Evolutionary conservation across 2,797 vertebrate genomes (phyloP).

Genomic region (Harpagifer antarcticus): DNA sequence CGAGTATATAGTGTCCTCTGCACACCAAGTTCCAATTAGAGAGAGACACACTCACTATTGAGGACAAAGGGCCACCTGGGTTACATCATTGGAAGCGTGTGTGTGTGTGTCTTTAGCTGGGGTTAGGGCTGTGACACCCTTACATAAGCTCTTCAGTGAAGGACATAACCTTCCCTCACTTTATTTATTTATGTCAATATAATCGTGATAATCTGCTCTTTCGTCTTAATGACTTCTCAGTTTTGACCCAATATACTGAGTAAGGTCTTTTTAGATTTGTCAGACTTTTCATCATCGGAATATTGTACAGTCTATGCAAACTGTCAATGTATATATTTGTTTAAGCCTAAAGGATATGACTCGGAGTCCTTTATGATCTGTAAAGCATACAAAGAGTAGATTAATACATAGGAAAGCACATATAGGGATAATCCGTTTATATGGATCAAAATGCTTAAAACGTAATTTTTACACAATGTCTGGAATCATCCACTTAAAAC

Average conservation of each 20-base stretch:
- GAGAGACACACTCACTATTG: conserved; percentile 42
- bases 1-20: conserved; percentile 42
- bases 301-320: neutral
- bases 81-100: conserved; percentile 82
- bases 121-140: conserved; percentile 66
- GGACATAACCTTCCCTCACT: conserved; percentile 31
- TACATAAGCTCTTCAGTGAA: conserved; percentile 71
- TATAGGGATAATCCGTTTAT: neutral
- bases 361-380: neutral
- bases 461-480: neutral
- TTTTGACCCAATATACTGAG: neutral
- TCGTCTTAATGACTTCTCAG: neutral
- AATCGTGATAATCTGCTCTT: neutral
- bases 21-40: conserved; percentile 64
- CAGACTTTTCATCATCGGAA: neutral
- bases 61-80: conserved; percentile 79
- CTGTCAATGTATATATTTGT: neutral
- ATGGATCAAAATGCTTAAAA: neutral
- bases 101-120: conserved; percentile 12
- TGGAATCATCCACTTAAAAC: neutral
- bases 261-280: neutral
- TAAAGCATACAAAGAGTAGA: neutral
- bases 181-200: neutral
- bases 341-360: neutral
- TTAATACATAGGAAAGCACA: neutral